Evolutionary conservation across 2,888 invertebrate species (phyloP), one percentile per base, ranked within the genome.

Genomic region (Machimus rusticus): DNA sequence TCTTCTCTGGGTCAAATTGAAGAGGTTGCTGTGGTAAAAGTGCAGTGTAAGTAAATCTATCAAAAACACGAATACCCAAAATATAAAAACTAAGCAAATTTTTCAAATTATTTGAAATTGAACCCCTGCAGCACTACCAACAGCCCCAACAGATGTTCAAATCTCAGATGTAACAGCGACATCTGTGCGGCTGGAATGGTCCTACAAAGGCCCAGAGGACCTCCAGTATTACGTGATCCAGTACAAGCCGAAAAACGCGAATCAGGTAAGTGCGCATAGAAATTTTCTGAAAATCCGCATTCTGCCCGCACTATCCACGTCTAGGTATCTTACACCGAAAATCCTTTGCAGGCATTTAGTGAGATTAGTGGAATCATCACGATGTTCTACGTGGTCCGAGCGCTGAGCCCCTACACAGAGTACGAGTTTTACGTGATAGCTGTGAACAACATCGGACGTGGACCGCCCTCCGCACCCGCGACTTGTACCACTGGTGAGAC

Each of bases 391-490:
- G 96, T 97, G 66, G 97, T 99, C 86, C 95, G 97, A 87, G 96
- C 96, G 90, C 94, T 99, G 88, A 97, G 97, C 89, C 98, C 99
- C 0, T 98, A 98, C 93, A 98, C 98, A 5, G 97, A 97, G 92
- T 99, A 99, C 93, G 98, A 99, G 93, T 97, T 99, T 94, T 97
- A 96, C 92, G 98, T 99, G 89, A 96, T 98, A 90, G 99, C 98
- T 34, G 98, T 98, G 86, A 99, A 99, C 94, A 96, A 96, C 93
- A 97, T 98, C 89, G 99, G 99, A 74, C 94, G 98, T 88, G 98
- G 99, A 55, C 96, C 96, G 55, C 96, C 98, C 2, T 98, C 98
- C 89, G 94, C 95, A 31, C 96, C 98, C 0, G 97, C 97, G 76
- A 96, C 97, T 91, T 97, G 98, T 91, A 98, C 98, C 89, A 99